A percentile compares a stretch with the other conserved stretches of the same genome.
phyloP scores from a whole-genome alignment of 2,888 invertebrate species.

The Caenorhabditis macrosperma region DNA sequence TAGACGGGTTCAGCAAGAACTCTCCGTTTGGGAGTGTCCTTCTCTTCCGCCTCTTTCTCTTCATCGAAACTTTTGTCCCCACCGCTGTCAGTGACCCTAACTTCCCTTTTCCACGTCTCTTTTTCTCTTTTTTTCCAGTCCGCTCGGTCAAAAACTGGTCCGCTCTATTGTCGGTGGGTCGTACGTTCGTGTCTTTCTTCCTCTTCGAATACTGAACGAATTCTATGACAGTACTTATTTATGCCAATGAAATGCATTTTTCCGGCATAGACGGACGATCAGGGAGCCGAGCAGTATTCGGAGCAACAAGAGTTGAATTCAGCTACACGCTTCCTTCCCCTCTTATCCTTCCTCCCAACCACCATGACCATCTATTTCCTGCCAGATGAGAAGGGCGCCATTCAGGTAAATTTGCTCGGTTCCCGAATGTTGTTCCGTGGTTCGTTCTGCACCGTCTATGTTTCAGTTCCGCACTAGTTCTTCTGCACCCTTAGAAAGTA shows the following conservation, averaged over 20 bases:
- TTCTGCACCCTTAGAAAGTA: conserved; percentile 15
- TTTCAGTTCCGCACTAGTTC: conserved; percentile 12
- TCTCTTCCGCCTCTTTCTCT: background rate
- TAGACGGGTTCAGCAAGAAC: background rate
- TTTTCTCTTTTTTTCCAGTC: conserved; percentile 3
- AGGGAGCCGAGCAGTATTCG: conserved; percentile 57
- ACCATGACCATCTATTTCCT: conserved; percentile 51
- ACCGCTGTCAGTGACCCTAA: conserved; percentile 30
- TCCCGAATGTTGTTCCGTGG: conserved; percentile 20
- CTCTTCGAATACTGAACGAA: conserved; percentile 17
- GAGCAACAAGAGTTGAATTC: conserved; percentile 36
- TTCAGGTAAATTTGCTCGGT: conserved; percentile 39
- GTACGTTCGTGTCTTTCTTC: background rate
- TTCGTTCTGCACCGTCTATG: conserved; percentile 14
- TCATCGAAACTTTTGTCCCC: conserved; percentile 14
- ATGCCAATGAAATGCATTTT: conserved; percentile 36
- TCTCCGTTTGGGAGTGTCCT: conserved; percentile 21
- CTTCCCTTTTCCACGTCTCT: conserved; percentile 14
- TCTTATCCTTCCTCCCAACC: conserved; percentile 25
- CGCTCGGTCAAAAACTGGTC: background rate
- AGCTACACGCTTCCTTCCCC: conserved; percentile 16
- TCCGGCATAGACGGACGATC: conserved; percentile 36
- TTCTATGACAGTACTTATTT: conserved; percentile 36
- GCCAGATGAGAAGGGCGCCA: conserved; percentile 47
- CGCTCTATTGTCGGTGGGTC: background rate